Evolutionary conservation across 2,888 invertebrate species (phyloP), one percentile per base, ranked within the genome.

Genomic region (Anarsia innoxiella): DNA sequence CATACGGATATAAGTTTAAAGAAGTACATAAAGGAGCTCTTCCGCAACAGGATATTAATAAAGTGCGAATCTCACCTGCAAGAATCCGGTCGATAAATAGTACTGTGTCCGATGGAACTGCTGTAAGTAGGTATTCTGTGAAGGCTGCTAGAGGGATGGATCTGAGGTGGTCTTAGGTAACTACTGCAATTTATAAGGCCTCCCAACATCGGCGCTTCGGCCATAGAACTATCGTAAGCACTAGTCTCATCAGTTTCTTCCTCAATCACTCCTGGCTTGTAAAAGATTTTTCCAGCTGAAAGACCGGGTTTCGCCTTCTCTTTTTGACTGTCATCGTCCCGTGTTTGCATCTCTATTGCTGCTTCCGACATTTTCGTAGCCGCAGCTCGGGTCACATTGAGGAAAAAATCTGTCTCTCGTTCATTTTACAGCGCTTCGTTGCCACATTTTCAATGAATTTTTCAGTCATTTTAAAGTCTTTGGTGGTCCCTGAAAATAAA

Each of bases 101-200:
- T 86, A 38, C 87, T 87, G 30, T 84, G 85, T 27, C 86, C 87
- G 49, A 88, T 87, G 5, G 88, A 88, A 53, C 88, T 88, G 66
- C 87, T 86, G 37, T 87, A 88, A 1, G 88, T 88, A 8, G 86
- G 87, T 61, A 88, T 85, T 42, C 88, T 77, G 39, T 88, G 86
- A 2, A 88, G 77, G 44, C 88, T 88, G 40, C 73, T 65, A 0
- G 78, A 68, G 0, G 75, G 71, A 8, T 78, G 68, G n/a, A 82
- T 67, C 23, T 58, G 47, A 2, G 75, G 67, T 2, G 76, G 61
- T 36, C 68, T 64, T 19, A 80, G 56, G 12, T 69, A 67, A 12
- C 35, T 27, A 11, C 27, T 28, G 23, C 35, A 28, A 8, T 28
- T 27, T 2, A 35, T 60, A 9, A 66, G 65, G 2, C 66, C 63